phyloP scores from a whole-genome alignment of 2,113 vertebrate species.

The Aptenodytes patagonicus region DNA sequence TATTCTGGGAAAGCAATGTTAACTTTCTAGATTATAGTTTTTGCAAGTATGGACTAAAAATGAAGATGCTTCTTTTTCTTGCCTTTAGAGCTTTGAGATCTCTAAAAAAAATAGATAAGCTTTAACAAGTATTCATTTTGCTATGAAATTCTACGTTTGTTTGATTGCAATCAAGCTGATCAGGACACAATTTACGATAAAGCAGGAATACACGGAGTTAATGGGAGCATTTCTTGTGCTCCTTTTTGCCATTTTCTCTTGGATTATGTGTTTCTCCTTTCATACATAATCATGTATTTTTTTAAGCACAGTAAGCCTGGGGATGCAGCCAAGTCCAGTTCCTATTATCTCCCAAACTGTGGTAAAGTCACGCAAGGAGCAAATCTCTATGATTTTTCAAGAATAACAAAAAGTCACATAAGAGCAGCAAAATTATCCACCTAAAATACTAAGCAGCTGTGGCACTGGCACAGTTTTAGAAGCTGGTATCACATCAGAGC shows the following conservation, averaged over 20 bases:
- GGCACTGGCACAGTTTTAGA: neutral
- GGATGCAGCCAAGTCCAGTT: neutral
- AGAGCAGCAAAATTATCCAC: neutral
- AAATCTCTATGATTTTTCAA: constrained; percentile 4
- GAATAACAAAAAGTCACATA: constrained; percentile 6
- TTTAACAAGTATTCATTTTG: neutral
- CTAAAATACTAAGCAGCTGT: constrained; percentile 7
- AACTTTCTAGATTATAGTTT: neutral
- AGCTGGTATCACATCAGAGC: neutral
- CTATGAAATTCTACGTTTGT: neutral
- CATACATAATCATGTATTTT: neutral
- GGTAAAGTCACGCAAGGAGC: constrained; percentile 1
- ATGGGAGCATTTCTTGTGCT: neutral
- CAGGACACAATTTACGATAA: neutral
- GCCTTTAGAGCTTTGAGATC: neutral
- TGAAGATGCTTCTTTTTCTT: neutral
- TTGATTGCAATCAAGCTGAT: neutral
- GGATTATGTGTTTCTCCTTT: neutral
- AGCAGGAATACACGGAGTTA: neutral
- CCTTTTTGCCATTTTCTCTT: neutral
- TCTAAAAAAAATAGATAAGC: neutral
- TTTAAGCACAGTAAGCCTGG: neutral
- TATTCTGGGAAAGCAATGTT: neutral
- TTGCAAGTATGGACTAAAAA: neutral
- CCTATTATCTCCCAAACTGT: neutral